Evolutionary conservation across 37 sponge, comb jelly and placozoan species (phyloP).

Genomic region (Agelas oroides): DNA sequence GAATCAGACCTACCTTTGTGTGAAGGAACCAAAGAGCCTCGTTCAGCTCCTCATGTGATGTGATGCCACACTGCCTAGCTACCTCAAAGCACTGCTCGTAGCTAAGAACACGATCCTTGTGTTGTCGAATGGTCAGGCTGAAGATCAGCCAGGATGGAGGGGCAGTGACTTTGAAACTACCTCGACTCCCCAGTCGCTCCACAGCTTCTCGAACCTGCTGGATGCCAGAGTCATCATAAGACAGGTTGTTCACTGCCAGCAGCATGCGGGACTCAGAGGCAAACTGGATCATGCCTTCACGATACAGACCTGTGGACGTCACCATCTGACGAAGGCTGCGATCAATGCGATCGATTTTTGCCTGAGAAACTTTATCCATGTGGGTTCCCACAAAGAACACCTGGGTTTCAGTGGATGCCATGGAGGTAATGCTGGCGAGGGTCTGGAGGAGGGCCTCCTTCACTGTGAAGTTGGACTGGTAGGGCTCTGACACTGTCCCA

Average conservation of each 20-base stretch:
- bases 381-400: conserved; percentile 4
- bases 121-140: neutral
- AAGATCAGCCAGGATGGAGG: neutral
- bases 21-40: neutral
- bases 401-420: neutral
- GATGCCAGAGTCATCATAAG: neutral
- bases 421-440: conserved; percentile 17
- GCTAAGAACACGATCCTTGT: neutral
- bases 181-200: neutral
- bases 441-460: conserved; percentile 14
- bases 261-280: neutral
- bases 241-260: conserved; percentile 1
- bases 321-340: neutral
- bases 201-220: neutral
- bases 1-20: neutral
- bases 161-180: neutral
- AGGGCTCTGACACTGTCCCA: neutral
- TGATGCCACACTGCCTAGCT: neutral
- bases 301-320: neutral
- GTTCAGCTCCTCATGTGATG: neutral
- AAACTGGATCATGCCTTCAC: neutral
- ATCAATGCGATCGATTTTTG: neutral
- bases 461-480: conserved; percentile 7
- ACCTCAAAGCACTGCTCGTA: neutral
- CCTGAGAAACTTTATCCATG: neutral